Percentiles rank a stretch among this genome's conserved stretches.
phyloP scores from a whole-genome alignment of 1,140 invertebrate genomes.

The Drosophila tsacasi region DNA sequence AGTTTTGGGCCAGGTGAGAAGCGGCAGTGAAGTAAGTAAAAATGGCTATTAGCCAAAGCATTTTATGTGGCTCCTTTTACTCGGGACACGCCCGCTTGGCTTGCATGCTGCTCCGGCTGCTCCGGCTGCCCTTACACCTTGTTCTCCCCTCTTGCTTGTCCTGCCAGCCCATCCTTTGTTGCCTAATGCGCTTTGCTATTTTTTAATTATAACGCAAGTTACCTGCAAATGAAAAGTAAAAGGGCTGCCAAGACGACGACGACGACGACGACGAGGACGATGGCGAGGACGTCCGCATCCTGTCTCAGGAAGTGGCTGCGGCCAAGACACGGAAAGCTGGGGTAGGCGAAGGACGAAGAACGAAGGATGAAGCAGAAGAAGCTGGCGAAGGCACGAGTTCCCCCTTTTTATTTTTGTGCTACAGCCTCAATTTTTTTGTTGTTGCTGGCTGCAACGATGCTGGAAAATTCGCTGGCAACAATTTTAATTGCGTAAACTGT shows the following conservation, averaged over 20 bases:
- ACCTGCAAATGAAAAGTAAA: constrained; percentile 82
- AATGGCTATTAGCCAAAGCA: constrained; percentile 82
- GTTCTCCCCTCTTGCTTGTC: background rate
- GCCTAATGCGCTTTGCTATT: constrained; percentile 83
- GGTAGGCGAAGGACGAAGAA: background rate
- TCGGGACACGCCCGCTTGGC: constrained; percentile 54
- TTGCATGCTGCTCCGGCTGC: constrained; percentile 10
- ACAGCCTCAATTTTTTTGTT: constrained; percentile 33
- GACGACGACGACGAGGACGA: constrained; percentile 17
- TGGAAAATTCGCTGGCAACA: constrained; percentile 77
- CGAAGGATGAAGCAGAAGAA: constrained; percentile 10
- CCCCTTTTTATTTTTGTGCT: constrained; percentile 23
- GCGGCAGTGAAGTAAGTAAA: constrained; percentile 77
- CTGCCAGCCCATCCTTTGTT: constrained; percentile 64
- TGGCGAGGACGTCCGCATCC: constrained; percentile 50
- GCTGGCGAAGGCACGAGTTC: constrained; percentile 16
- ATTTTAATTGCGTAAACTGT: constrained; percentile 83
- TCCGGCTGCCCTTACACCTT: background rate
- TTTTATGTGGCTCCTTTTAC: constrained; percentile 79
- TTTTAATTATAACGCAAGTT: constrained; percentile 82
- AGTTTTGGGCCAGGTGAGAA: constrained; percentile 55
- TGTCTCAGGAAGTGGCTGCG: constrained; percentile 61
- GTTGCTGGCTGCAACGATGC: constrained; percentile 43
- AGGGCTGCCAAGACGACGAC: constrained; percentile 68
- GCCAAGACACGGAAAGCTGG: constrained; percentile 68